phyloP scores from a whole-genome alignment of 2,113 vertebrate genomes.

The Turnix velox region DNA sequence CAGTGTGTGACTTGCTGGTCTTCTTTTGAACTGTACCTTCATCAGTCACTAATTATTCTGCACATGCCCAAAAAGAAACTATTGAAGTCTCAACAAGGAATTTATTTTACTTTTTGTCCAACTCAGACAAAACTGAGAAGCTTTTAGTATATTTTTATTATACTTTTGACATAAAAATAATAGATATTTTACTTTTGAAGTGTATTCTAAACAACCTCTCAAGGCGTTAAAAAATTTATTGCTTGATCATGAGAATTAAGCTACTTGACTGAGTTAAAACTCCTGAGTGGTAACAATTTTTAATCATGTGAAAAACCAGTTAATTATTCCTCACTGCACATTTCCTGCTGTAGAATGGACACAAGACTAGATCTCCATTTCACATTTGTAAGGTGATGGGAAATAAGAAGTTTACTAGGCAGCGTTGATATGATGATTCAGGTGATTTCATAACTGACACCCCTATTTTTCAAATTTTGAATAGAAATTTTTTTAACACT shows the following conservation, averaged over 20 bases:
- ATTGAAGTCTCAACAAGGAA: not conserved
- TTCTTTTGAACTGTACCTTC: not conserved
- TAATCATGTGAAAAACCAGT: not conserved
- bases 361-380: not conserved
- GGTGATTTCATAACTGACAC: not conserved
- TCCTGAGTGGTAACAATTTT: not conserved
- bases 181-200: not conserved
- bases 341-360: not conserved
- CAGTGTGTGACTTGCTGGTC: not conserved
- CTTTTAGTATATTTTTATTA: not conserved
- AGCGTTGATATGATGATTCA: not conserved
- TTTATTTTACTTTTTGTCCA: not conserved
- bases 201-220: not conserved
- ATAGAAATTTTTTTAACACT: not conserved
- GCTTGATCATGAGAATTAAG: not conserved
- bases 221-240: not conserved
- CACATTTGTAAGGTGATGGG: not conserved
- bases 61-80: not conserved
- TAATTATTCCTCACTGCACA: not conserved
- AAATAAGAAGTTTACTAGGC: not conserved
- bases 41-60: not conserved
- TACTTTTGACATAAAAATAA: not conserved
- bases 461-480: not conserved
- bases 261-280: not conserved
- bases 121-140: not conserved